Evolutionary conservation across 2,113 vertebrate genomes (phyloP), one percentile per base, ranked within the genome.

Genomic region (Hoplias malabaricus): DNA sequence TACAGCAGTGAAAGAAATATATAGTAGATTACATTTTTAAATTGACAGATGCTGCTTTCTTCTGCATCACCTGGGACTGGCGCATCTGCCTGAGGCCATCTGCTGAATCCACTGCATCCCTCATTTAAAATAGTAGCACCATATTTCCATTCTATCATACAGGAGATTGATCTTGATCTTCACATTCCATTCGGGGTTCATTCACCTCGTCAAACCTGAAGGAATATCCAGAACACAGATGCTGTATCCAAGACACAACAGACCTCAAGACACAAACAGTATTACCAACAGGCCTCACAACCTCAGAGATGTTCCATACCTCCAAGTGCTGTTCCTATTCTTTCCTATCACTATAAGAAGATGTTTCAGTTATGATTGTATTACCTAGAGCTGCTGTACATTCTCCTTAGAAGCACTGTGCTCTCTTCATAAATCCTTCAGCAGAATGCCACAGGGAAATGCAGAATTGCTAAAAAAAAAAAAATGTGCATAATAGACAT

Each of bases 111-210:
- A 29, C 40, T 73, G 63, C 71, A 56, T 61, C 57, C 59, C 54
- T 33, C 67, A 78, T n/a, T n/a, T n/a, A n/a, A n/a, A n/a, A n/a
- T n/a, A n/a, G n/a, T n/a, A n/a, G n/a, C n/a, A 74, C 56, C 48
- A 76, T 59, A 72, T 76, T 75, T 79, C 63, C 68, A 43, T 68
- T 79, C 53, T 29, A 77, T 80, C 81, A 62, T 4, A 43, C 12
- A 16, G 72, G n/a, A 34, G 48, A n/a, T 43, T 42, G 72, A 75
- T 76, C 53, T 27, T 7, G 68, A 72, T 63, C 79, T n/a, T 79
- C 77, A 42, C 69, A 71, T 82, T 79, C 59, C 25, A 79, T 82
- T 73, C 65, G 69, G 48, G 66, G 73, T 67, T 56, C 43, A 46
- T 63, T 83, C 68, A 77, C 77, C 77, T 83, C 59, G 53, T 79